Percentiles rank a stretch among this genome's conserved stretches.
These are phyloP conservation scores for Sclerodermus sp. DNA, from an alignment of 2,888 invertebrate species.

Conservation along the genomic window DNA sequence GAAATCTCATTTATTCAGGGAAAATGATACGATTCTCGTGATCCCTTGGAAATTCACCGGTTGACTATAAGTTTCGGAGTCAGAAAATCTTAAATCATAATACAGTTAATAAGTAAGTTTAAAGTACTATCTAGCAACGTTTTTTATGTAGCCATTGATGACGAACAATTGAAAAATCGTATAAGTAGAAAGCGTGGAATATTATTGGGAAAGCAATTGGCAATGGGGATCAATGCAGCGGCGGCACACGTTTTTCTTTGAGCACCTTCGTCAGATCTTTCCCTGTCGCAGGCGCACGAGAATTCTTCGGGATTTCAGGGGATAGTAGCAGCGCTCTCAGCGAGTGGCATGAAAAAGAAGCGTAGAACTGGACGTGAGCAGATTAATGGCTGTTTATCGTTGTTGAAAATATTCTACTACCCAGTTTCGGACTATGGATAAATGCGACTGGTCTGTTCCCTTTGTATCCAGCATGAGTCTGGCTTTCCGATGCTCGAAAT, in stretches of 20 bases:
- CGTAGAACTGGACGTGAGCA: constrained; percentile 12
- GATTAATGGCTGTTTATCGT: constrained; percentile 41
- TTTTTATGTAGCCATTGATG: no score
- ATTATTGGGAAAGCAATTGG: no score
- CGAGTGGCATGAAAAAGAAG: constrained; percentile 20
- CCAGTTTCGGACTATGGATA: constrained; percentile 17
- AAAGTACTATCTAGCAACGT: no score
- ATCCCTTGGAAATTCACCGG: no score
- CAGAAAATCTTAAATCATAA: no score
- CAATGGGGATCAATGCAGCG: no score
- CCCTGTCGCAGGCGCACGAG: constrained; percentile 12
- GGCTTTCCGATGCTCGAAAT: constrained; percentile 20
- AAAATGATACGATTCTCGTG: no score
- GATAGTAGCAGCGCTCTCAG: background rate
- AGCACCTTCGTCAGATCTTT: constrained; percentile 30
- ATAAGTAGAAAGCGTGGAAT: no score
- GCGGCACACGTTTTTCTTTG: constrained; percentile 20
- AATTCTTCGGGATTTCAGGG: constrained; percentile 3
- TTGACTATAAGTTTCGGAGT: no score
- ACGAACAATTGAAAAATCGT: no score
- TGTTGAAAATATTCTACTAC: constrained; percentile 31
- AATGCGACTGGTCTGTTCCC: constrained; percentile 14
- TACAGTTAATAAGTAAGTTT: no score
- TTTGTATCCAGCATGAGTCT: background rate
- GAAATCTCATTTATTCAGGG: no score